Conservation (phyloP, 2,797 vertebrate genomes). For the Morus bassanus region DNA sequence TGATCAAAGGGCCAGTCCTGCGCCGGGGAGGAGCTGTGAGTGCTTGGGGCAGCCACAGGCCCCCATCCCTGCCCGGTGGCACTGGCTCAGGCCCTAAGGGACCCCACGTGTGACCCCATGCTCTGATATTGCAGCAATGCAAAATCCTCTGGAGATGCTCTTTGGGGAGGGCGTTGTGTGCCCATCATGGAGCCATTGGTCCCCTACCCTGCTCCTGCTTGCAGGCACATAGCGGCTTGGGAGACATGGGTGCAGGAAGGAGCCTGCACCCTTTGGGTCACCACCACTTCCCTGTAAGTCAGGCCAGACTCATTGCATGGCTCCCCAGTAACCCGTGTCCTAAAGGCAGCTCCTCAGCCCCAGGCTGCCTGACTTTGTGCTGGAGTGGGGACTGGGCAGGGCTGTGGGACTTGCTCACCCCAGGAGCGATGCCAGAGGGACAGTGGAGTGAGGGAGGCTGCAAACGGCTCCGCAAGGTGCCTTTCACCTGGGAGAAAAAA, state of each 20-base stretch:
- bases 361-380: too few species aligned
- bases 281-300: neutral
- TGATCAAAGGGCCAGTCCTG: slow-evolving; percentile 11
- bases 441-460: fast-evolving
- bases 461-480: neutral
- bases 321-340: neutral
- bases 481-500: neutral
- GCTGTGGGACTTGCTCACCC: neutral
- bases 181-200: fast-evolving
- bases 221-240: fast-evolving
- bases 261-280: neutral
- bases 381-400: fast-evolving
- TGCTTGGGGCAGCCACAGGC: too few species aligned
- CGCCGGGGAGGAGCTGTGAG: fast-evolving
- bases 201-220: neutral
- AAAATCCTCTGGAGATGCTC: neutral
- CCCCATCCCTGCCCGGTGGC: neutral
- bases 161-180: neutral
- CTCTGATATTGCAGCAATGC: neutral
- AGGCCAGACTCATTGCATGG: fast-evolving
- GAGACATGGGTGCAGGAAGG: neutral
- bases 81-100: neutral
- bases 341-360: neutral
- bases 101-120: neutral
- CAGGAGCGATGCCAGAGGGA: neutral